phyloP scores from a whole-genome alignment of 2,113 vertebrate genomes.

The Phrynocephalus versicolor region DNA sequence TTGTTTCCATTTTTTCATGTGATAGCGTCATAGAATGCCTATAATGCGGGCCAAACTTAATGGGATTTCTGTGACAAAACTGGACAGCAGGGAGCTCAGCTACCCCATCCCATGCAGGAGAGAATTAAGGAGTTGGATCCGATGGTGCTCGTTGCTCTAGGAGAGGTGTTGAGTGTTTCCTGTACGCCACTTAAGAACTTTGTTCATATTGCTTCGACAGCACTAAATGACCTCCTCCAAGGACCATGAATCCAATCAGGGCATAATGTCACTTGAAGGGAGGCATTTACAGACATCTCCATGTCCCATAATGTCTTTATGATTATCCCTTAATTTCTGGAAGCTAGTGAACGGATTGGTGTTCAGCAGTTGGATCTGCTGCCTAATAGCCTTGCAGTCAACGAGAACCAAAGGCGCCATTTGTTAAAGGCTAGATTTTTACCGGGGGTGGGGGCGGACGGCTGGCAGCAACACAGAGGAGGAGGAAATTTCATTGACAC shows the following conservation, averaged over 20 bases:
- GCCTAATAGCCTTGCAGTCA: not conserved
- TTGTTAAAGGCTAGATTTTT: not conserved
- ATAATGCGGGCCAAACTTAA: too few species aligned
- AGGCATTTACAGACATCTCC: slow-evolving; percentile 62
- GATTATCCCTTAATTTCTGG: slow-evolving; percentile 70
- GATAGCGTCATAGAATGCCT: too few species aligned
- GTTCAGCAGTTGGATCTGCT: slow-evolving; percentile 28
- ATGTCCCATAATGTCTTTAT: slow-evolving; percentile 65
- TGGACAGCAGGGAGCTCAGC: too few species aligned
- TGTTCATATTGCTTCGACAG: not conserved
- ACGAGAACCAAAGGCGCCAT: not conserved
- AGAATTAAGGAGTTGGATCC: too few species aligned
- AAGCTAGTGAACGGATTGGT: slow-evolving; percentile 10
- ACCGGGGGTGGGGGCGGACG: slow-evolving; percentile 11
- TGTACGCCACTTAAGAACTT: not conserved
- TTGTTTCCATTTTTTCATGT: too few species aligned
- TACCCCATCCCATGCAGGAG: too few species aligned
- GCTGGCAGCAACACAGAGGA: not conserved
- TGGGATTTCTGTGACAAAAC: too few species aligned
- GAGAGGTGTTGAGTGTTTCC: not conserved
- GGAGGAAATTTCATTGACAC: not conserved
- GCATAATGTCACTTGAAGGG: slow-evolving; percentile 63
- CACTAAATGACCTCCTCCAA: not conserved
- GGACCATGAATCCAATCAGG: slow-evolving; percentile 57
- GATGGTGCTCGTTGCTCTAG: too few species aligned